Conservation (phyloP, 2,797 vertebrate species). For the Lagorchestes hirsutus region DNA sequence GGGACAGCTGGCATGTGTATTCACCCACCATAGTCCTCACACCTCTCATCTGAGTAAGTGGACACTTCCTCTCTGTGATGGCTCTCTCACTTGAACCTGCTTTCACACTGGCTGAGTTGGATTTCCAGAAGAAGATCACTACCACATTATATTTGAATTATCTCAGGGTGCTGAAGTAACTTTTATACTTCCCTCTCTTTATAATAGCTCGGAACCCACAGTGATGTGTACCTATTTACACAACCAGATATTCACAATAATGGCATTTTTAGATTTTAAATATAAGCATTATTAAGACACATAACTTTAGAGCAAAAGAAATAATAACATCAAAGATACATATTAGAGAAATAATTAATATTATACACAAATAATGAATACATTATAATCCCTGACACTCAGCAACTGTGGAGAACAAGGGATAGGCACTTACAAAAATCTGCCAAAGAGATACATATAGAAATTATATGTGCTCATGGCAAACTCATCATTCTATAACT, state of each 20-base stretch:
- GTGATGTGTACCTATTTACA: neutral
- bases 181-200: neutral
- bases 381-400: neutral
- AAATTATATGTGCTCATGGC: neutral
- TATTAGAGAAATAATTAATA: neutral
- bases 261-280: neutral
- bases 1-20: neutral
- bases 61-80: neutral
- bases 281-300: neutral
- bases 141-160: neutral
- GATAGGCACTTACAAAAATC: neutral
- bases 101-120: neutral
- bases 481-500: neutral
- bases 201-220: neutral
- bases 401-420: neutral
- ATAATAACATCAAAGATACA: neutral
- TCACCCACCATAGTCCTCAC: neutral
- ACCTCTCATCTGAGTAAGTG: neutral
- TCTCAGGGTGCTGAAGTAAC: neutral
- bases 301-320: neutral
- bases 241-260: neutral
- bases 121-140: neutral
- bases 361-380: neutral
- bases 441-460: neutral
- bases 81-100: neutral